These are phyloP conservation scores for Helicolenus hilgendorfi DNA, from an alignment of 2,797 vertebrate genomes.

Conservation along the genomic window DNA sequence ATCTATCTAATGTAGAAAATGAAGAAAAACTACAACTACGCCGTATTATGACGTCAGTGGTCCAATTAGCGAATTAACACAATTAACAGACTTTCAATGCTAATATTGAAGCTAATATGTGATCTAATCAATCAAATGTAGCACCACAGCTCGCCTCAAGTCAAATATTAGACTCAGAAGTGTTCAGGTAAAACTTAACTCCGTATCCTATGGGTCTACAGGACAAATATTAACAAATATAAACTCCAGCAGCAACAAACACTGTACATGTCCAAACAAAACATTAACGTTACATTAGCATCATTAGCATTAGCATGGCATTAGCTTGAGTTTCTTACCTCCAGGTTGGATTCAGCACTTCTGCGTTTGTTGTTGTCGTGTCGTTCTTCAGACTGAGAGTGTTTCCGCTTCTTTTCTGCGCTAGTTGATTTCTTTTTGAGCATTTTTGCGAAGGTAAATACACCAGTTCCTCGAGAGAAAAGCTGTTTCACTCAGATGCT, in stretches of 20 bases:
- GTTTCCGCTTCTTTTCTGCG: constrained; percentile 87
- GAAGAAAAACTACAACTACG: background rate
- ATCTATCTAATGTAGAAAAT: background rate
- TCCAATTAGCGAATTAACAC: background rate
- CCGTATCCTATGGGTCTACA: background rate
- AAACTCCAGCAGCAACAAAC: background rate
- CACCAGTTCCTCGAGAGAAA: accelerated
- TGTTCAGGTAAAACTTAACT: too few relatives aligned
- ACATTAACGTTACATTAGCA: background rate
- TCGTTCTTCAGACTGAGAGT: constrained; percentile 73
- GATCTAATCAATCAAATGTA: background rate
- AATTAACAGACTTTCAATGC: background rate
- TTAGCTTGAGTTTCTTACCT: constrained; percentile 66
- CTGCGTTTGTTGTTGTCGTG: constrained; percentile 74
- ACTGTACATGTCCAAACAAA: background rate
- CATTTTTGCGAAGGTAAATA: constrained; percentile 51
- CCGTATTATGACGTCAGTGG: background rate
- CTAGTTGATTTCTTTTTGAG: constrained; percentile 82
- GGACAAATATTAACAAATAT: background rate
- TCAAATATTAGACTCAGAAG: accelerated
- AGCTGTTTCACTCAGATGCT: background rate
- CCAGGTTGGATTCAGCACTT: constrained; percentile 60
- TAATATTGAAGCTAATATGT: too few relatives aligned
- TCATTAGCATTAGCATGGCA: too few relatives aligned
- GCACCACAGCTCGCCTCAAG: background rate